Base-by-base conservation (phyloP, 1,140 invertebrate genomes). In the Drosophila mauritiana region DNA sequence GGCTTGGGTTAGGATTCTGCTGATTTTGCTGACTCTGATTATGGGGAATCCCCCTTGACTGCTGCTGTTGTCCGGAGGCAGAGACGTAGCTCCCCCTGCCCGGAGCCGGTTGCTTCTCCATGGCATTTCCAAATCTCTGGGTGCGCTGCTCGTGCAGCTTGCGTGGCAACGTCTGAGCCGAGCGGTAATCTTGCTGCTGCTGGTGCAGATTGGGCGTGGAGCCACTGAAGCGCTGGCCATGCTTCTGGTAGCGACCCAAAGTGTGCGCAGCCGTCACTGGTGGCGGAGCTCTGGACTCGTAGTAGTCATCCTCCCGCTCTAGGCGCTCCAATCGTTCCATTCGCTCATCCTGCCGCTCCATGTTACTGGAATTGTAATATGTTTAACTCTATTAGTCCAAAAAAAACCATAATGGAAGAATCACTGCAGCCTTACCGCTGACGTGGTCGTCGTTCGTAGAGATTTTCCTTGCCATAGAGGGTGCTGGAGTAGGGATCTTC, bases 401-500 rank as follows among this genome's bases (percentile, higher is more conserved):
- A 8, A n/a, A 17, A 43, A 11, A 0, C 15, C 1, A 4, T 3
- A 10, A 43, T 0, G 40, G 13, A 10, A 3, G 13, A 22, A 22
- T 22, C 7, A 7, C 6, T 1, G n/a, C 10, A 7, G 36, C 61
- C 70, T 39, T 74, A 73, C 27, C 59, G 46, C 39, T 76, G 73
- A 25, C 73, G 73, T n/a, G 73, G 73, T 92, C 93, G 69, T 91
- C 83, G 73, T 46, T 95, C 94, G 92, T 97, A 96, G 79, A 96
- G 96, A 79, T 96, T 96, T 91, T 97, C 96, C 62, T 95, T 94
- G 36, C 96, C 96, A 89, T 96, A 96, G 78, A 96, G 96, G 85
- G 95, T 96, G 58, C 96, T 96, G 31, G 94, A 95, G 90, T 96
- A 97, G 4, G 96, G 96, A 93, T 97, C 96, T 92, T 97, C 96